Conservation (phyloP, 2,888 invertebrate genomes). For the Cantharis nigra region DNA sequence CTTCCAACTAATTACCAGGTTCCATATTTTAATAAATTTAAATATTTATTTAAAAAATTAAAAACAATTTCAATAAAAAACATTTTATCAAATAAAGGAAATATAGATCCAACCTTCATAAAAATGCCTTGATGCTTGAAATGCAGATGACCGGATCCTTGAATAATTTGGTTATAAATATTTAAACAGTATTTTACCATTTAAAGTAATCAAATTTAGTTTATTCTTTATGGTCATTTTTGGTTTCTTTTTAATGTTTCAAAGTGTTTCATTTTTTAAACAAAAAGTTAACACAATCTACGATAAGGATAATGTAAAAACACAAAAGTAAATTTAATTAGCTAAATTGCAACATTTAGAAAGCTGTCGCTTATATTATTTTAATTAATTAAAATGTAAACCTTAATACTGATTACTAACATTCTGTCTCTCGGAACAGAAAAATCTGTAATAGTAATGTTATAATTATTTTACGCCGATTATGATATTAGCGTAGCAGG, state of each 20-base stretch:
- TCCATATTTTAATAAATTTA: not conserved
- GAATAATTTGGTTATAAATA: constrained; percentile 33
- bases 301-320: not conserved
- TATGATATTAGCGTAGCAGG: too few species aligned
- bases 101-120: constrained; percentile 14
- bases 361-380: not conserved
- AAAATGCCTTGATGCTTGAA: constrained; percentile 22
- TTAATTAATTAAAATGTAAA: not conserved
- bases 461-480: too few species aligned
- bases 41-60: not conserved
- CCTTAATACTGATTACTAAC: not conserved
- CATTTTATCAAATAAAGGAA: not conserved
- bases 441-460: not conserved
- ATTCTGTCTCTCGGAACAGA: not conserved
- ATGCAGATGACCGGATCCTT: constrained; percentile 30
- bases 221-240: constrained; percentile 17
- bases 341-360: not conserved
- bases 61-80: not conserved
- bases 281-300: not conserved
- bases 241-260: not conserved
- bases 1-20: not conserved
- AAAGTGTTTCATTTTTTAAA: not conserved
- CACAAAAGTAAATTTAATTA: not conserved
- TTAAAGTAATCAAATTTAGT: constrained; percentile 29
- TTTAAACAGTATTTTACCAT: constrained; percentile 31